Percentiles rank a stretch among this genome's conserved stretches.
Evolutionary conservation across 2,888 invertebrate species (phyloP).

Genomic region (Halocaridina rubra): DNA sequence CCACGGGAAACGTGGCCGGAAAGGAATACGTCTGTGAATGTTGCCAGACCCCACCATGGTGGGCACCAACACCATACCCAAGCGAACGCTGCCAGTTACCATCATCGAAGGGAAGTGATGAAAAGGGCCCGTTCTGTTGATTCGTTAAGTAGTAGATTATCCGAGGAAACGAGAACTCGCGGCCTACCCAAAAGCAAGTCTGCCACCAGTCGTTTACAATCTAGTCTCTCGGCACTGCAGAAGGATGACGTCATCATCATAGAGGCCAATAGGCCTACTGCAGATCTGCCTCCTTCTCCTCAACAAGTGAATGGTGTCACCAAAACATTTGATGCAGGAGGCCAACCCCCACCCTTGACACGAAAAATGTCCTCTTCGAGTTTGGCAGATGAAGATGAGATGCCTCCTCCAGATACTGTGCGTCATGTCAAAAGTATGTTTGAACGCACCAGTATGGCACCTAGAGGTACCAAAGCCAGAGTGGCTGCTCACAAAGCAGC

Average conservation of each 20-base stretch:
- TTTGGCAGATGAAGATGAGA: conserved; percentile 75
- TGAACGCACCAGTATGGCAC: conserved; percentile 71
- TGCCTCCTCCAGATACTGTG: conserved; percentile 90
- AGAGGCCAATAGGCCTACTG: conserved; percentile 63
- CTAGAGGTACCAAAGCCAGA: conserved; percentile 65
- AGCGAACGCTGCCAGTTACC: conserved; percentile 5
- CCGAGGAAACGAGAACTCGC: conserved; percentile 28
- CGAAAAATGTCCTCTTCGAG: conserved; percentile 17
- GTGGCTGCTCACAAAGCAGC: conserved; percentile 65
- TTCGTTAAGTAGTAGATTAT: conserved; percentile 69
- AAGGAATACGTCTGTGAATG: conserved; percentile 7
- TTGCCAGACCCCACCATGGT: conserved; percentile 66
- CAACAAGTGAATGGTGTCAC: conserved; percentile 27
- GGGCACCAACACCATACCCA: neutral
- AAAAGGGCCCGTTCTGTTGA: conserved; percentile 90
- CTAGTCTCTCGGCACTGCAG: conserved; percentile 64
- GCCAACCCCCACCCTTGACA: conserved; percentile 29
- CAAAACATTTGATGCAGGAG: neutral
- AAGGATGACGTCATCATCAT: conserved; percentile 68
- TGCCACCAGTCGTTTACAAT: conserved; percentile 59
- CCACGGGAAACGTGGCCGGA: conserved; percentile 65
- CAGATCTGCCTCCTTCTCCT: no score
- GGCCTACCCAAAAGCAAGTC: conserved; percentile 61
- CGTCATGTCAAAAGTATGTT: conserved; percentile 87
- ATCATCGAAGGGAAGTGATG: conserved; percentile 63